Conservation (phyloP, 1,140 invertebrate genomes). For the Mesaphorura yosii region DNA sequence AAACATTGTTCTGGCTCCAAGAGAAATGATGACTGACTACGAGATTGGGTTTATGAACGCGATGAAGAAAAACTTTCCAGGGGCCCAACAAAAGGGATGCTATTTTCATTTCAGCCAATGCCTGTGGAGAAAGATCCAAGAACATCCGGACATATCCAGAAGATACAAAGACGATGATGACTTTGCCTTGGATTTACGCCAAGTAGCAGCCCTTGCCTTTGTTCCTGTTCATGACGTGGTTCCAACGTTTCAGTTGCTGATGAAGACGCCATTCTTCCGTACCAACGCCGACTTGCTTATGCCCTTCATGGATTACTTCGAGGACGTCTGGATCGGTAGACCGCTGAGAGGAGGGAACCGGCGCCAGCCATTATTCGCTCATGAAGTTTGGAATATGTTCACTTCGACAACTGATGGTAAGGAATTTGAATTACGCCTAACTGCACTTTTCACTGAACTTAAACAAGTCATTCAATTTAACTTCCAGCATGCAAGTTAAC, state of each 20-base stretch:
- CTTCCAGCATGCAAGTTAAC: no score
- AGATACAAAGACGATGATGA: constrained; percentile 5
- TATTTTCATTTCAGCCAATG: constrained; percentile 9
- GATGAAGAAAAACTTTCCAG: neutral
- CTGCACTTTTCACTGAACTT: no score
- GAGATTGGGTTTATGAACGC: neutral
- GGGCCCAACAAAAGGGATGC: neutral
- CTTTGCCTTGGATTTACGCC: constrained; percentile 4
- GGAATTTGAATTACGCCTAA: no score
- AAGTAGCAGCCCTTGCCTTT: constrained; percentile 6
- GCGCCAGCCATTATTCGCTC: neutral
- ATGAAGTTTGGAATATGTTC: constrained; percentile 13
- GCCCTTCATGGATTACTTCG: constrained; percentile 10
- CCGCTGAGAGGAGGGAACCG: neutral
- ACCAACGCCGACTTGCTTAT: constrained; percentile 1
- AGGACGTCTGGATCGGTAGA: constrained; percentile 11
- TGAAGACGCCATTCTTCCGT: constrained; percentile 1
- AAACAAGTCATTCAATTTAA: no score
- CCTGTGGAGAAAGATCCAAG: neutral
- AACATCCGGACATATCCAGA: neutral
- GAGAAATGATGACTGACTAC: constrained; percentile 2
- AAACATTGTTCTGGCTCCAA: neutral
- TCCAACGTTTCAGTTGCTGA: constrained; percentile 2
- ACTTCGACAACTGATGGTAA: no score
- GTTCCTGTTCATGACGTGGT: constrained; percentile 6